Evolutionary conservation across 2,797 vertebrate species (phyloP), one percentile per base, ranked within the genome.

Genomic region (Halcyon badia): DNA sequence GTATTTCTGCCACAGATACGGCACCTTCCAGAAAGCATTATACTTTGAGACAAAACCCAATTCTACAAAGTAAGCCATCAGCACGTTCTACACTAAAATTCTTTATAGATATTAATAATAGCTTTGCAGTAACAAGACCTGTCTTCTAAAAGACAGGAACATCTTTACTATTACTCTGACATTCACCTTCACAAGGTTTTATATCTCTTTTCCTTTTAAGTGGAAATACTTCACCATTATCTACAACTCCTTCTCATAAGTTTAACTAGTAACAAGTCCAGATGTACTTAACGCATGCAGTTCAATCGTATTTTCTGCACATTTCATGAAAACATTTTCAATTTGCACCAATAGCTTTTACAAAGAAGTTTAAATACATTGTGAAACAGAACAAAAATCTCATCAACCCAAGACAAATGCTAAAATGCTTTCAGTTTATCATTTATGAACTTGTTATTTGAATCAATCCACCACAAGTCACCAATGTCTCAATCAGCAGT

Each of bases 81-180:
- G 16, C 35, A 58, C 44, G 44, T 68, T 68, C 52, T 51, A 83
- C 68, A 83, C 25, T 46, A 69, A 44, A 90, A 69, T 64, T 71
- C 49, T 64, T 89, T n/a, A 90, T 15, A 58, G 62, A 87, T 83
- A 91, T 61, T 48, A 95, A 90, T 48, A 95, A 90, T 54, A 93
- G 68, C 61, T 89, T 82, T 76, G 64, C 52, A 92, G 39, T 52
- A 15, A 91, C 25, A 95, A 79, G 21, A 90, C 57, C 42, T 61
- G 37, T 70, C 61, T 84, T 58, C 61, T 71, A 58, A 70, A 94
- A 91, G 66, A 83, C 51, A 58, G 41, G 33, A 96, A 75, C 33
- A 86, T 5, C 61, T 75, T 86, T 76, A 66, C 35, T 73, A 83
- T 42, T 42, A 79, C 6, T 83, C 80, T 77, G 39, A 72, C 11